Evolutionary conservation across 1,140 invertebrate genomes (phyloP).

Genomic region (Portunus trituberculatus): DNA sequence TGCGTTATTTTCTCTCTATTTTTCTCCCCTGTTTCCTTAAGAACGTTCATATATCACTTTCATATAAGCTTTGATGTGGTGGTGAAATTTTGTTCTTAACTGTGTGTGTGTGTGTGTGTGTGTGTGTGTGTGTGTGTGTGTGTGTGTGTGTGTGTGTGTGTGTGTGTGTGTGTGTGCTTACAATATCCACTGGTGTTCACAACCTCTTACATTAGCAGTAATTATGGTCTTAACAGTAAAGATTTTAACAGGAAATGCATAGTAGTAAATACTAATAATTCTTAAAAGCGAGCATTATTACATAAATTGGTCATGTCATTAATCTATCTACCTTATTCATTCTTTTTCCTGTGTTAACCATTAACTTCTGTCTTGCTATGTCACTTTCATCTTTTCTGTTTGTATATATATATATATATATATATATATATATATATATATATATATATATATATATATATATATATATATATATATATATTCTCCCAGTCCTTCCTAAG

Average conservation of each 20-base stretch:
- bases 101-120: slow-evolving; percentile 1
- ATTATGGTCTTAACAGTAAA: not conserved
- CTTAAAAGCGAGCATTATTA: not conserved
- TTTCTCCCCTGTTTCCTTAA: not conserved
- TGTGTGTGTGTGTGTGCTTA: not conserved
- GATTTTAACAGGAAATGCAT: too few relatives aligned
- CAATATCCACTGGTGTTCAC: not conserved
- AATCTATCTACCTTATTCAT: not conserved
- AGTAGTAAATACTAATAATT: not conserved
- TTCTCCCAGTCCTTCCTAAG: too few relatives aligned
- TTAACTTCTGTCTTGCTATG: not conserved
- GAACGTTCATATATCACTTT: not conserved
- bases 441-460: too few relatives aligned
- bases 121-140: slow-evolving; percentile 15
- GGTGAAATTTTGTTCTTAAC: not conserved
- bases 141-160: too few relatives aligned
- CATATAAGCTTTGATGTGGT: not conserved
- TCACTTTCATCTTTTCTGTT: too few relatives aligned
- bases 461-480: too few relatives aligned
- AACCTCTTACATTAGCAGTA: not conserved
- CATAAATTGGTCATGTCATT: not conserved
- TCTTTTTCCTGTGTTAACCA: not conserved
- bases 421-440: too few relatives aligned
- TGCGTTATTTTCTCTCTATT: not conserved
- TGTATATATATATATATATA: too few relatives aligned